Conservation (phyloP, 2,888 invertebrate species). For the Drosophila trichaetosa region DNA sequence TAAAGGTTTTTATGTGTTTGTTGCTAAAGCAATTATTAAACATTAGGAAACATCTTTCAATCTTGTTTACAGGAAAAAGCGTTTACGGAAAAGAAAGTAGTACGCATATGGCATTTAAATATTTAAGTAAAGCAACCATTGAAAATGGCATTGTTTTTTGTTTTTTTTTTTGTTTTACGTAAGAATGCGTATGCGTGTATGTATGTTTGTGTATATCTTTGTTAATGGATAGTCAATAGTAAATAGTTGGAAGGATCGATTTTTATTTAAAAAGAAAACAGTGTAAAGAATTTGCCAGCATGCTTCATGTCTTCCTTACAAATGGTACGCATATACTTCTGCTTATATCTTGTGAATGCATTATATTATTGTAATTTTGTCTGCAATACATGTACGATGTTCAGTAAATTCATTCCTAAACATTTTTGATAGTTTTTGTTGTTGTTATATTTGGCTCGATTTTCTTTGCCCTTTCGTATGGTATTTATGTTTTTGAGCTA, state of each 20-base stretch:
- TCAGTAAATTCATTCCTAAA: neutral
- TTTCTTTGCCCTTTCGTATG: neutral
- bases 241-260: slow-evolving; percentile 54
- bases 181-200: slow-evolving; percentile 12
- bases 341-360: slow-evolving; percentile 4
- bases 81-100: slow-evolving; percentile 39
- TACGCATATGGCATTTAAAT: slow-evolving; percentile 26
- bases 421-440: neutral
- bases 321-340: slow-evolving; percentile 10
- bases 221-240: slow-evolving; percentile 39
- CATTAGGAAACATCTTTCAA: slow-evolving; percentile 66
- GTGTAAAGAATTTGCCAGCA: slow-evolving; percentile 31
- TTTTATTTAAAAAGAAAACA: slow-evolving; percentile 35
- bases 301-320: slow-evolving; percentile 23
- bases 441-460: slow-evolving; percentile 6
- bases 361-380: slow-evolving; percentile 7
- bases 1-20: slow-evolving; percentile 40
- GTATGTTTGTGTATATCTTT: slow-evolving; percentile 20
- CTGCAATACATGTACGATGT: slow-evolving; percentile 7
- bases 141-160: slow-evolving; percentile 15
- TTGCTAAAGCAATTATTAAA: slow-evolving; percentile 73
- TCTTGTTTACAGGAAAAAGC: slow-evolving; percentile 58
- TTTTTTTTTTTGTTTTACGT: slow-evolving; percentile 2
- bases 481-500: slow-evolving; percentile 9
- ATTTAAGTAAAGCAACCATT: slow-evolving; percentile 33